Conservation (phyloP, 2,888 invertebrate genomes). For the Venustoraphidia nigricollis region DNA sequence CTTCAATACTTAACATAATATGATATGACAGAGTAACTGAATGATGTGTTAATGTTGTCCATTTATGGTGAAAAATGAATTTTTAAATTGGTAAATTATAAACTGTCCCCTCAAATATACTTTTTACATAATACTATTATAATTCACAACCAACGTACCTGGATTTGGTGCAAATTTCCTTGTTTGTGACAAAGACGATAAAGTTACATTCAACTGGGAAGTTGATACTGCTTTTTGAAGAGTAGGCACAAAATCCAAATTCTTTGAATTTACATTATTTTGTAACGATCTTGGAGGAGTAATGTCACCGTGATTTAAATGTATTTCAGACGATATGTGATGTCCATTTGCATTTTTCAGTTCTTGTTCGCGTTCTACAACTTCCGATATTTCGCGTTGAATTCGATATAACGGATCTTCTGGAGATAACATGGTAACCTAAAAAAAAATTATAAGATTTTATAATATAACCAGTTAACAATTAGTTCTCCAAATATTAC, state of each 20-base stretch:
- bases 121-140: too few relatives aligned
- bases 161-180: conserved; percentile 19
- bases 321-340: not conserved
- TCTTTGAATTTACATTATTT: conserved; percentile 1
- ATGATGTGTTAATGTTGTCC: too few relatives aligned
- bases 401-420: conserved; percentile 65
- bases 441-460: too few relatives aligned
- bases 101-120: too few relatives aligned
- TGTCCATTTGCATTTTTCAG: conserved; percentile 38
- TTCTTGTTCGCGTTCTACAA: conserved; percentile 69
- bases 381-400: conserved; percentile 79
- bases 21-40: too few relatives aligned
- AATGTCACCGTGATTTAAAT: not conserved
- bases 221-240: conserved; percentile 24
- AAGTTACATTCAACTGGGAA: conserved; percentile 11
- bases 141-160: conserved; percentile 13
- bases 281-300: not conserved
- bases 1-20: too few relatives aligned
- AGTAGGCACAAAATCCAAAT: not conserved
- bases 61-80: too few relatives aligned
- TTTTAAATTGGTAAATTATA: too few relatives aligned
- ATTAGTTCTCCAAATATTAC: too few relatives aligned
- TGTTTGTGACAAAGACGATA: not conserved
- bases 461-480: too few relatives aligned
- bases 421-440: conserved; percentile 14